phyloP scores from a whole-genome alignment of 2,888 invertebrate species.

The Ptycholaimellus sp. region DNA sequence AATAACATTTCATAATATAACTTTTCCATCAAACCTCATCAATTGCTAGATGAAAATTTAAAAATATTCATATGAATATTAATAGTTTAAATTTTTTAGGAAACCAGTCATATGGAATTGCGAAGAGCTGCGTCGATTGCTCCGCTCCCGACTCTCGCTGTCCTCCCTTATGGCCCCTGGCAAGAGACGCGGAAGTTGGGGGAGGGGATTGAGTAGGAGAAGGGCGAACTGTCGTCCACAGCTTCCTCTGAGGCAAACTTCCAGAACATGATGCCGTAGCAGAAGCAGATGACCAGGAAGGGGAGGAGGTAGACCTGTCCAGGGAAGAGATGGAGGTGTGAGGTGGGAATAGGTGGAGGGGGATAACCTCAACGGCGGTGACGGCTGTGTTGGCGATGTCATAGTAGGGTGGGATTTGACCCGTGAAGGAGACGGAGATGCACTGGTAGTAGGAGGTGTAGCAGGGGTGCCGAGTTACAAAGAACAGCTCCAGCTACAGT shows the following conservation, averaged over 20 bases:
- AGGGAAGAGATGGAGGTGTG: too few species aligned
- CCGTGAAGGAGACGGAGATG: conserved; percentile 37
- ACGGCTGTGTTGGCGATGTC: conserved; percentile 55
- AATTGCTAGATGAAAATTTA: too few species aligned
- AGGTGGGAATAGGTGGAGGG: background rate
- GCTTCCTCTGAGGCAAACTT: background rate
- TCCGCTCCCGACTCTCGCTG: too few species aligned
- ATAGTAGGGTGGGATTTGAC: conserved; percentile 35
- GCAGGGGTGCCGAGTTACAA: conserved; percentile 42
- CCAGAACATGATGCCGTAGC: background rate
- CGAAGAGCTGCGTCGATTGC: too few species aligned
- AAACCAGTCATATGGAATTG: too few species aligned
- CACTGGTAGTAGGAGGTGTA: conserved; percentile 67
- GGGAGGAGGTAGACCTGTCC: background rate
- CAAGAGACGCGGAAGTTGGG: too few species aligned
- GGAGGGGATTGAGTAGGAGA: too few species aligned
- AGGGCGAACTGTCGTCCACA: background rate
- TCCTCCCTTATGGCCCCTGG: too few species aligned
- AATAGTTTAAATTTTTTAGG: too few species aligned
- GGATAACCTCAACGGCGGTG: conserved; percentile 39
- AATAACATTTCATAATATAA: too few species aligned
- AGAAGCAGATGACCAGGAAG: background rate
- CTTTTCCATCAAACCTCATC: too few species aligned
- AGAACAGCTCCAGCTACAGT: conserved; percentile 15
- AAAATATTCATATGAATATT: too few species aligned